phyloP scores from a whole-genome alignment of 30 jellyfish, hydroid and myxozoan species.

The Catostylus mosaicus region DNA sequence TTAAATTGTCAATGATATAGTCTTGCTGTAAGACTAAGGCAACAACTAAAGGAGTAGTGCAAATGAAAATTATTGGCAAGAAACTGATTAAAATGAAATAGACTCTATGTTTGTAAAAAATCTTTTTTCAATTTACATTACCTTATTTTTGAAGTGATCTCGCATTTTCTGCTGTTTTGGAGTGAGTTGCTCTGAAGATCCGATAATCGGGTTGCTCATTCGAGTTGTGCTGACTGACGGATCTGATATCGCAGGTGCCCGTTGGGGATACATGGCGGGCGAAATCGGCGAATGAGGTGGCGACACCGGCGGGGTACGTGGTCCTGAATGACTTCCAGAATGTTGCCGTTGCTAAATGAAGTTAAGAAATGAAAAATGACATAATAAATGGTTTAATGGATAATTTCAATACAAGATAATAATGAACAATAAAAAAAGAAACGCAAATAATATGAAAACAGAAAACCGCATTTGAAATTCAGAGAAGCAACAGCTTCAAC shows the following conservation, averaged over 20 bases:
- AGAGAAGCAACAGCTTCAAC: background rate
- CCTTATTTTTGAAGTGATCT: slow-evolving; percentile 90
- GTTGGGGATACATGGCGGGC: slow-evolving; percentile 27
- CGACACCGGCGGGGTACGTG: slow-evolving; percentile 76
- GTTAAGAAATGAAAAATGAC: too few species aligned
- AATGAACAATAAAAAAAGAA: too few species aligned
- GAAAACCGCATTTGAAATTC: background rate
- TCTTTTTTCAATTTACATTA: too few species aligned
- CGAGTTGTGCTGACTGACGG: slow-evolving; percentile 86
- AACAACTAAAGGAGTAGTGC: too few species aligned
- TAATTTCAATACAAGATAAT: too few species aligned
- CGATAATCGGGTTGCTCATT: slow-evolving; percentile 62
- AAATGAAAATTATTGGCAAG: too few species aligned
- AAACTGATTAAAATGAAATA: too few species aligned
- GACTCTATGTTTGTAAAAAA: too few species aligned
- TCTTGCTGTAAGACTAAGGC: too few species aligned
- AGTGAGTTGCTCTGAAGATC: slow-evolving; percentile 63
- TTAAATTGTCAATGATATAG: too few species aligned
- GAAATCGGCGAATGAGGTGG: slow-evolving; percentile 86
- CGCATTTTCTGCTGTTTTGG: slow-evolving; percentile 72
- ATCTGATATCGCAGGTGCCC: slow-evolving; percentile 96
- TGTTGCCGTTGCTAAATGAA: slow-evolving; percentile 19
- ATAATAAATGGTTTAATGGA: too few species aligned
- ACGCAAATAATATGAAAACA: too few species aligned
- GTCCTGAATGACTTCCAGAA: slow-evolving; percentile 36